phyloP scores from a whole-genome alignment of 2,797 vertebrate species.

The Moxostoma hubbsi region DNA sequence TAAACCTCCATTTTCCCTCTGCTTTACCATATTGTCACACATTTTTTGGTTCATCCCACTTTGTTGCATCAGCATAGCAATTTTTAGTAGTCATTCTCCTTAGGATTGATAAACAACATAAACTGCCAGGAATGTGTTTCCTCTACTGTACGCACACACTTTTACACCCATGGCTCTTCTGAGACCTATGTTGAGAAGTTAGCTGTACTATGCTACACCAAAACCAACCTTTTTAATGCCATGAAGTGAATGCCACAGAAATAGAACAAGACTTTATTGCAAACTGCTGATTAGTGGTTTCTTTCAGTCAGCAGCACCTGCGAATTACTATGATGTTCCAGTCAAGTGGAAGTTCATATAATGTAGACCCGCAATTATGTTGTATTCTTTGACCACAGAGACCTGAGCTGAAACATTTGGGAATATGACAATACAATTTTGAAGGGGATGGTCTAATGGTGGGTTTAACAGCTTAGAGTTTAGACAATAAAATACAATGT shows the following conservation, averaged over 20 bases:
- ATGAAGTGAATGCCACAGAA: constrained; percentile 30
- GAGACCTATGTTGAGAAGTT: constrained; percentile 2
- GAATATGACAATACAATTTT: constrained; percentile 20
- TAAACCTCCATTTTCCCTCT: constrained; percentile 14
- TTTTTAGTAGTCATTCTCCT: constrained; percentile 25
- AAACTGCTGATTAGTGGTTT: constrained; percentile 61
- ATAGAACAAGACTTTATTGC: constrained; percentile 53
- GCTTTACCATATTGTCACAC: constrained; percentile 14
- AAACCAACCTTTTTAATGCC: constrained; percentile 23
- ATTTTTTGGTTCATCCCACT: not conserved
- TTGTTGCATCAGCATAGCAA: constrained; percentile 31
- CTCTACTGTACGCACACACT: not conserved
- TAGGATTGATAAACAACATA: constrained; percentile 24
- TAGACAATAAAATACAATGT: too few relatives aligned
- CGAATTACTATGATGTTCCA: constrained; percentile 49
- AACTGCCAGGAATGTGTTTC: not conserved
- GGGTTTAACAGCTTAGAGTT: not conserved
- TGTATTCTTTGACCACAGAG: constrained; percentile 37
- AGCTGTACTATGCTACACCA: not conserved
- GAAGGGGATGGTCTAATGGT: not conserved
- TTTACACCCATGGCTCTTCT: not conserved
- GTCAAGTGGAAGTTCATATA: constrained; percentile 50
- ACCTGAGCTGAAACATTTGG: constrained; percentile 20
- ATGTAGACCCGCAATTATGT: constrained; percentile 39
- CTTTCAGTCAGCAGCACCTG: constrained; percentile 54